Base-by-base conservation (phyloP, 1,140 invertebrate species). In the Drosophila guanche region DNA sequence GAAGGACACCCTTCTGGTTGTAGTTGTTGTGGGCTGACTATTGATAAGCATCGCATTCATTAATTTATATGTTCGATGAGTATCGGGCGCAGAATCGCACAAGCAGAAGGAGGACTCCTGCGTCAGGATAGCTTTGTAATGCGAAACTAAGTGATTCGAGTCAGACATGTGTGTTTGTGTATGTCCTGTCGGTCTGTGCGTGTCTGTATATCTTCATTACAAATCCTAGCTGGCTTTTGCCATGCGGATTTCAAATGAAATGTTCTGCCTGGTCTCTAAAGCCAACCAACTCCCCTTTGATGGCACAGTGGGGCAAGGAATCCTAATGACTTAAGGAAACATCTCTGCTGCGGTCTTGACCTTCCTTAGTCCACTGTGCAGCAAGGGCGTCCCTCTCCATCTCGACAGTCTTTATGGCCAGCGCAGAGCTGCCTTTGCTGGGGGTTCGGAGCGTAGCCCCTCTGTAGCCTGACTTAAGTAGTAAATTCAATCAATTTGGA, bases 11-110 rank as follows among this genome's bases (percentile, higher is more conserved):
- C 50, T 46, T 76, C 57, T 47, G 16, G 16, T 20, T 20, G 16
- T 20, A 20, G 16, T 20, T 59, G 57, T 55, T 68, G 62, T 71
- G 57, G 56, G 29, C 29, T 27, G 20, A 56, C 68, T 85, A 86
- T 85, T 88, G 81, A 86, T 86, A 86, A 86, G 81, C 83, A 86
- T 86, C 81, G 81, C 88, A 86, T 88, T 86, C 81, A 86, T 86
- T 86, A 86, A 86, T 86, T 86, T 86, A 86, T 86, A 86, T 88
- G 81, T 88, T 86, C 78, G 76, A 79, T 67, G 63, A 53, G 61
- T 70, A 81, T 80, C 81, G 69, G 58, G 80, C 73, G 55, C 40
- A 53, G 58, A 73, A 67, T 61, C 57, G 63, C 66, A 50, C 54
- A 72, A 61, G 63, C 69, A 77, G 61, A 63, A 33, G 29, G 16